phyloP scores from a whole-genome alignment of 2,113 vertebrate species.

The Trochalopteron elliotii region DNA sequence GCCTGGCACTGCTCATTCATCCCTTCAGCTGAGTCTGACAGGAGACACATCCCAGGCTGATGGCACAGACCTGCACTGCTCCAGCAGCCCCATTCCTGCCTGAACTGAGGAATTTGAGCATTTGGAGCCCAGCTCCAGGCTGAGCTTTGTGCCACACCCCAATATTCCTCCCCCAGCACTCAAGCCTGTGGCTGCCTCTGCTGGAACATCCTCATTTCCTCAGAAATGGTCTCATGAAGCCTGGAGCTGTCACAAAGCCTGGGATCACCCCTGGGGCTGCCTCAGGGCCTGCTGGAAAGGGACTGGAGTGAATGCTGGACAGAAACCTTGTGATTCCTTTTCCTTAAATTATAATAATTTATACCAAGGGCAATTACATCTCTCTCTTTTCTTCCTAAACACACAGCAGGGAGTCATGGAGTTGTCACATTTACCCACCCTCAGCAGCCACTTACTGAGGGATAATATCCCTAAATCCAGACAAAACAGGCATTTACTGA shows the following conservation, averaged over 20 bases:
- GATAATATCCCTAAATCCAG: not conserved
- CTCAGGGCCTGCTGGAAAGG: too few species aligned
- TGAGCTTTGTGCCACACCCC: not conserved
- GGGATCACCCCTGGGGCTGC: not conserved
- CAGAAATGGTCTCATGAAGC: not conserved
- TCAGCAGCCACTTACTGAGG: not conserved
- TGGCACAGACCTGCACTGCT: not conserved
- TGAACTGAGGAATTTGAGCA: accelerated
- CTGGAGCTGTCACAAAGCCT: not conserved
- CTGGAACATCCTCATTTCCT: not conserved
- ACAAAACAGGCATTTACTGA: too few species aligned
- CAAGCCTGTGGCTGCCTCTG: not conserved
- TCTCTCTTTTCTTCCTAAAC: not conserved
- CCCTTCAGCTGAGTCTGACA: not conserved
- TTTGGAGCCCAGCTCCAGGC: accelerated
- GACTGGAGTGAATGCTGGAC: not conserved
- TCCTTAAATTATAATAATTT: not conserved
- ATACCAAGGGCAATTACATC: not conserved
- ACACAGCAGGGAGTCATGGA: not conserved
- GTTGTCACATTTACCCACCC: not conserved
- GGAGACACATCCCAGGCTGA: not conserved
- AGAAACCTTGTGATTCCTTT: not conserved
- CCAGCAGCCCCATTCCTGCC: accelerated
- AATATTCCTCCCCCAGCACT: accelerated
- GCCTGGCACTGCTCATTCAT: not conserved